Evolutionary conservation across 2,797 vertebrate genomes (phyloP).

Genomic region (Erethizon dorsatum): DNA sequence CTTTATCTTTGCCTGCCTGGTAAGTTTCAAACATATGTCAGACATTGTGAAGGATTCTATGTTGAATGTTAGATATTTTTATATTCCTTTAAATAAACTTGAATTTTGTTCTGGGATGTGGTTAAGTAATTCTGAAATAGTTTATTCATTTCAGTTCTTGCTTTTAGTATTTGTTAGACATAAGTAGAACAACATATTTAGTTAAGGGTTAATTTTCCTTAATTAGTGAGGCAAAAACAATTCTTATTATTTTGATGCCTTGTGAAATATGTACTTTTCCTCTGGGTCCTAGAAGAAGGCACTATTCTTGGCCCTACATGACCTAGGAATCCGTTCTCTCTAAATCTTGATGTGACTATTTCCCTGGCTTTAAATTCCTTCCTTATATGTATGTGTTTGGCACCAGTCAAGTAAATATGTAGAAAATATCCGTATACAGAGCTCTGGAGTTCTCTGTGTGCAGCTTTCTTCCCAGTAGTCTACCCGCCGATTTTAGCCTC

Average conservation of each 20-base stretch:
- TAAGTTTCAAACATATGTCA: not conserved
- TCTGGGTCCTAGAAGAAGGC: not conserved
- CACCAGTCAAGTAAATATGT: not conserved
- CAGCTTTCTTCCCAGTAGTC: not conserved
- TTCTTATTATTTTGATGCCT: not conserved
- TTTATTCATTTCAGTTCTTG: not conserved
- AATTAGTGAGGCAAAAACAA: not conserved
- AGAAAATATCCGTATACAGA: not conserved
- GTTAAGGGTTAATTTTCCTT: not conserved
- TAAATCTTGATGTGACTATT: not conserved
- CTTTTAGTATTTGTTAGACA: not conserved
- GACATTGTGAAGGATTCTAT: not conserved
- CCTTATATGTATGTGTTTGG: not conserved
- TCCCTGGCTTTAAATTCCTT: not conserved
- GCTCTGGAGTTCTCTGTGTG: not conserved
- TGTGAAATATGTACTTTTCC: not conserved
- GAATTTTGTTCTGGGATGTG: not conserved
- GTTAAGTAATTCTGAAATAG: not conserved
- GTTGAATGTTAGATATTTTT: not conserved
- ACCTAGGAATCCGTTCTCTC: not conserved
- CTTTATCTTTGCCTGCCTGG: not conserved
- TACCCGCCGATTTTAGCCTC: not conserved
- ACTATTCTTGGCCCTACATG: not conserved
- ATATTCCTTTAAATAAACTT: constrained; percentile 20
- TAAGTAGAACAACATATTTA: not conserved